Conservation (phyloP, 2,797 vertebrate genomes). For the Falco columbarius region DNA sequence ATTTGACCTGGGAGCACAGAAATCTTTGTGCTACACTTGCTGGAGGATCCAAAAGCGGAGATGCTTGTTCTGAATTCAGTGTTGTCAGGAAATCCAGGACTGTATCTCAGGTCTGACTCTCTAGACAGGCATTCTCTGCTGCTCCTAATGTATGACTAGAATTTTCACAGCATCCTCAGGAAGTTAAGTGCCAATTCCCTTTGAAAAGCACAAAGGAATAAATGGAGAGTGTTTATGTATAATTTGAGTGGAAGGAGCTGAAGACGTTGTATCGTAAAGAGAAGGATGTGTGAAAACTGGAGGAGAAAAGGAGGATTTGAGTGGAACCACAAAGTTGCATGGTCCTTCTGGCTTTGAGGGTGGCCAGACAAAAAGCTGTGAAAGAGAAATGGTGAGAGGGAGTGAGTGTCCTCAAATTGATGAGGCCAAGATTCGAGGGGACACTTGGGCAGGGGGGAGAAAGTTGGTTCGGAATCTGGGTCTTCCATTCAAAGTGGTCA, state of each 20-base stretch:
- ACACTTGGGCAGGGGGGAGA: background rate
- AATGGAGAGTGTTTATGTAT: background rate
- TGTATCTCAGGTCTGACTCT: background rate
- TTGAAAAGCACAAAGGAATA: background rate
- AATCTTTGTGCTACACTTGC: background rate
- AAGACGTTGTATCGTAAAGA: background rate
- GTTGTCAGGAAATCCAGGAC: background rate
- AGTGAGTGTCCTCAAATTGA: background rate
- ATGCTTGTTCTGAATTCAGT: background rate
- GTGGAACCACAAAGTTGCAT: background rate
- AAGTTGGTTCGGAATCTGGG: background rate
- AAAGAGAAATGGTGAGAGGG: background rate
- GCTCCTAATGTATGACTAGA: background rate
- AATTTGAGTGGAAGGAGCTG: background rate
- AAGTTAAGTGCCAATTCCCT: background rate
- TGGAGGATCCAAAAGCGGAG: background rate
- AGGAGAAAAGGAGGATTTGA: background rate
- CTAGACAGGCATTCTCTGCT: background rate
- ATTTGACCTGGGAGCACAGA: slow-evolving; percentile 26
- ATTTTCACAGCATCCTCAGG: background rate
- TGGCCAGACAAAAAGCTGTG: background rate
- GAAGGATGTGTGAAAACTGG: background rate
- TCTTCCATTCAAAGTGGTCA: background rate
- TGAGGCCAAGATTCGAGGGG: background rate
- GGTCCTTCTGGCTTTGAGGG: background rate